Evolutionary conservation across 53 echinoderm and acorn worm genomes (phyloP).

Genomic region (Antedon mediterranea): DNA sequence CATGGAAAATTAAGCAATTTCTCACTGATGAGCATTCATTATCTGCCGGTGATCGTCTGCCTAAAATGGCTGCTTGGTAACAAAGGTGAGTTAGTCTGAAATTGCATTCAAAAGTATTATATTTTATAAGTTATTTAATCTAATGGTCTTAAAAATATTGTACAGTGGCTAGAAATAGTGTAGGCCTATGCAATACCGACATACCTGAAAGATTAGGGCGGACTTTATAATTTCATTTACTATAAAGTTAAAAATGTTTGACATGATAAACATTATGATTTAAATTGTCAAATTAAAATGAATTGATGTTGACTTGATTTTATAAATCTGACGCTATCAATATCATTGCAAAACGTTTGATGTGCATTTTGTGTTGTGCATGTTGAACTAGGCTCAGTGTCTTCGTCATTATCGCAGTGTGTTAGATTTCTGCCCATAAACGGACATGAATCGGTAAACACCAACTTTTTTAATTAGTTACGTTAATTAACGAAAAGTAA

Average conservation of each 20-base stretch:
- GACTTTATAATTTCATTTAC: not conserved
- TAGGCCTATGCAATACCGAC: too few relatives aligned
- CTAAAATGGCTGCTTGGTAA: not conserved
- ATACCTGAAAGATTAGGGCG: too few relatives aligned
- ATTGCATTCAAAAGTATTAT: not conserved
- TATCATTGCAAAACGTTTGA: not conserved
- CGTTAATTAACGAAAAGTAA: not conserved
- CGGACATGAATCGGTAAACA: not conserved
- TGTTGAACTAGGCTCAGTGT: not conserved
- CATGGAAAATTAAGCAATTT: slow-evolving; percentile 1
- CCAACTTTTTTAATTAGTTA: not conserved
- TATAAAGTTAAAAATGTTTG: not conserved
- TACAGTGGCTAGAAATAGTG: not conserved
- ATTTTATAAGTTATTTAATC: not conserved
- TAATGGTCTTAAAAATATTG: not conserved
- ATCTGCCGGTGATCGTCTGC: not conserved
- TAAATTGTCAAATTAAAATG: not conserved
- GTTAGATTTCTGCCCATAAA: not conserved
- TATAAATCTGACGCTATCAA: not conserved
- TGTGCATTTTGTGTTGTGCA: not conserved
- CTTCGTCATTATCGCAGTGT: not conserved
- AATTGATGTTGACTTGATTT: not conserved
- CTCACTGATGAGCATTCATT: not conserved
- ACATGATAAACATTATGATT: not conserved
- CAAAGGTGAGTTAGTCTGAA: not conserved